Conservation (phyloP, 2,797 vertebrate species). For the Microctenopoma steveboyesi region DNA sequence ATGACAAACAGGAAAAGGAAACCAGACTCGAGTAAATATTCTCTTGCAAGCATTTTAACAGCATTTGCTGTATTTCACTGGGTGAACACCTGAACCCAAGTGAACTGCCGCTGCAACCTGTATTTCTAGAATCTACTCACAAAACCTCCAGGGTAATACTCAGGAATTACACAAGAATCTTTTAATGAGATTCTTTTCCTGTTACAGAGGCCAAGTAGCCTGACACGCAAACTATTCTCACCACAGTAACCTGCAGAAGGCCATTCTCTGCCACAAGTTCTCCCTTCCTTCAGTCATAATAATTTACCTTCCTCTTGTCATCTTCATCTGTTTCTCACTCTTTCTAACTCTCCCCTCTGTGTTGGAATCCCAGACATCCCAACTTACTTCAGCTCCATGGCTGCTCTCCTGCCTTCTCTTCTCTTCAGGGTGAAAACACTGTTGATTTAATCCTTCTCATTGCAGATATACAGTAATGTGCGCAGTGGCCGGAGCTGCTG, state of each 20-base stretch:
- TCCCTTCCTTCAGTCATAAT: constrained; percentile 8
- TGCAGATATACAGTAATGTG: constrained; percentile 41
- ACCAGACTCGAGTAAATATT: constrained; percentile 34
- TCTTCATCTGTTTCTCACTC: constrained; percentile 19
- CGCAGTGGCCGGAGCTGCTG: constrained; percentile 56
- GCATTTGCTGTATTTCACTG: not conserved
- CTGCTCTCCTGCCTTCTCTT: constrained; percentile 35
- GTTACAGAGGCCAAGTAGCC: constrained; percentile 21
- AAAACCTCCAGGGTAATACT: constrained; percentile 22
- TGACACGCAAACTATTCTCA: not conserved
- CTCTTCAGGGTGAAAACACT: constrained; percentile 26
- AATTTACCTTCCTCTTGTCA: not conserved
- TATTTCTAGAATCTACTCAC: constrained; percentile 29
- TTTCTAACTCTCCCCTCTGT: constrained; percentile 17
- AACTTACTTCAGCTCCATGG: constrained; percentile 79
- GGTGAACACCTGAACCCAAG: not conserved
- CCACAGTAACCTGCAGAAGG: too few relatives aligned
- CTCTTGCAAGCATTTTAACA: not conserved
- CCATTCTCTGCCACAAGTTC: not conserved
- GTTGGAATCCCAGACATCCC: constrained; percentile 18
- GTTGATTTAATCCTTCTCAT: constrained; percentile 62
- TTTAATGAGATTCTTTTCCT: constrained; percentile 16
- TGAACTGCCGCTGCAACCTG: constrained; percentile 33
- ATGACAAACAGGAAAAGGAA: constrained; percentile 53
- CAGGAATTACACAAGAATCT: constrained; percentile 17